Base-by-base conservation (phyloP, 1,140 invertebrate species). In the Rhagoletis pomonella region DNA sequence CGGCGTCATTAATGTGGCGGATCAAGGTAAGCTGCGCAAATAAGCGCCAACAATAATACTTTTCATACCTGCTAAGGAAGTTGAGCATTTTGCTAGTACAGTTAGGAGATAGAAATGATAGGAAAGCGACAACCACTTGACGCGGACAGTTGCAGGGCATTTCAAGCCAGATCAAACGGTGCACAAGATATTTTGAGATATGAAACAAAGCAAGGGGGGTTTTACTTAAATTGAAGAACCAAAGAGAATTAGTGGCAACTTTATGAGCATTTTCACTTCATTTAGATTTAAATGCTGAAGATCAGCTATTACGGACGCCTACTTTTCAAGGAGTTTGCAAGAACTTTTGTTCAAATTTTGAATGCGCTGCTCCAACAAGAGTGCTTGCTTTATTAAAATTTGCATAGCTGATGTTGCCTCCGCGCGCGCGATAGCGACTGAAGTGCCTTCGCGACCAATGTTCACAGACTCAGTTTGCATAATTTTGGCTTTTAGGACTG, bases 1-100 rank as follows among this genome's bases (percentile, higher is more conserved):
- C 93, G 98, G 98, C 0, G 96, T 98, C 50, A 94, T 99, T 4
- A 97, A 99, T 93, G 96, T 99, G 47, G 97, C 98, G 19, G 98
- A 99, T 94, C 98, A 99, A 95, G 97, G 96, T 92, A 95, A 94
- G 91, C 14, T 86, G 7, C 73, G 9, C 47, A 55, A 81, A 81
- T 55, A 81, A 81, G 44, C 73, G 12, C 73, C 14, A 29, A 17
- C 50, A 55, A 50, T 55, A 47, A 81, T 55, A 62, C 17, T 62
- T 62, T 62, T 62, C 60, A 62, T 14, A 81, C 55, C n/a, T 81
- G 6, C 73, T 19, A 55, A 81, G 12, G n/a, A 81, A 81, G 39
- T 55, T 6, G 1, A 19, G 5, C 19, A 47, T 17, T 58, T 29
- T 55, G 29, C 5, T 14, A 55, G 73, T 17, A 55, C 73, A 55